Evolutionary conservation across 1,140 invertebrate genomes (phyloP), one percentile per base, ranked within the genome.

Genomic region (Chlorops oryzae): DNA sequence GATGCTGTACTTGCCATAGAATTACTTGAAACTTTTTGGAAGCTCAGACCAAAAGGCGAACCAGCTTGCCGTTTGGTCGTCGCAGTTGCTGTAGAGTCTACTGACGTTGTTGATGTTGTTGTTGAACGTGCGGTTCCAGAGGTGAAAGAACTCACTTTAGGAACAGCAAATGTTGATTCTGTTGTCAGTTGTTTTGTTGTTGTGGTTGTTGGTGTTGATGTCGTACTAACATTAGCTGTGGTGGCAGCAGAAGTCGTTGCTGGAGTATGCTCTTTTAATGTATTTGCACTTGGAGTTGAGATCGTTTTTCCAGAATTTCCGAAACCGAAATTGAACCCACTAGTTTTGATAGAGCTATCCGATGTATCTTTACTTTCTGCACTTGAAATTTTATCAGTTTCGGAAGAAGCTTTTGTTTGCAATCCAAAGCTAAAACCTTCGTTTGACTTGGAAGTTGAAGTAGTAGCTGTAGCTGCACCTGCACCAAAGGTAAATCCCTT

Each of bases 401-500:
- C 18, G 12, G 9, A 25, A 35, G 18, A 10, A 27, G 43, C 5
- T 5, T 6, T 35, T 13, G 48, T 17, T 25, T 47, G 44, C 9
- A 51, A 45, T 12, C 53, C 53, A 43, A 55, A 55, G 10, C 24
- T 51, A 44, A 51, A 49, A 17, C 41, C 37, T 24, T 1, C 10
- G 20, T 15, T 38, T 13, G 23, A 27, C 21, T 17, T 23, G 12
- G 47, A 12, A 24, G 51, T 44, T 18, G 21, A 22, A 9, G 51
- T 5, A 18, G 47, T 39, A 20, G 34, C 20, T 46, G 40, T 52
- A 18, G 34, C 25, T 22, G 48, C 34, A 5, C 17, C 20, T 45
- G 15, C 27, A 21, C 71, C 69, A 55, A 78, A 78, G 7, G 63
- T 65, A 41, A 77, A 78, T 13, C 58, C 53, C 20, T 60, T 50